Evolutionary conservation across 2,888 invertebrate genomes (phyloP), one percentile per base, ranked within the genome.

Genomic region (Tubulanus polymorphus): DNA sequence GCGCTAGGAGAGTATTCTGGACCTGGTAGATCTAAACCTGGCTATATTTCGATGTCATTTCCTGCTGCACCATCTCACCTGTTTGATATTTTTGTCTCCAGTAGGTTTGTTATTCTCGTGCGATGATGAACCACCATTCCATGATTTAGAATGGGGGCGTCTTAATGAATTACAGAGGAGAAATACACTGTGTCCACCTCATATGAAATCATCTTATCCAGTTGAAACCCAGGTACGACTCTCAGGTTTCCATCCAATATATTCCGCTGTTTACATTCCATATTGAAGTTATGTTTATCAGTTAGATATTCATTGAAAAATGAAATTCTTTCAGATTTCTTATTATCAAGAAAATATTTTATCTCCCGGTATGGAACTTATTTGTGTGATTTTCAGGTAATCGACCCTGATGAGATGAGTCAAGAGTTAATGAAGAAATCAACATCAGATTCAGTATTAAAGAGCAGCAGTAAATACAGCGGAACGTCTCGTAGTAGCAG

Each of bases 131-230:
- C 73, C 73, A 2, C 64, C 65, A 3, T 56, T 67, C 27, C 41
- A 37, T 35, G 51, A 55, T 18, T 62, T 63, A 57, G 67, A 72
- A 49, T 69, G 70, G 67, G 68, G 66, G 6, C 62, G 78, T 0
- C 64, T 78, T n/a, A 67, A 68, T 41, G 78, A 79, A 56, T 62
- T 80, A 48, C 72, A 74, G 58, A 62, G 77, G 18, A 64, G 79
- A 10, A 80, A 80, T 60, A 78, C 78, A 0, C 67, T 80, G 25
- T 78, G 76, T 57, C 68, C 70, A 6, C 77, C 79, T 0, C 80
- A 80, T 64, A 61, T 79, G 51, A 74, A 72, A 54, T 70, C 76
- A 1, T 69, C 75, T 5, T 80, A 80, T 59, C 79, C 79, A 1
- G 70, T 79, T 2, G 79, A 80, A 63, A 71, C 70, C 10, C 75